Conservation (phyloP, 2,113 vertebrate genomes). For the Oryzias curvinotus region DNA sequence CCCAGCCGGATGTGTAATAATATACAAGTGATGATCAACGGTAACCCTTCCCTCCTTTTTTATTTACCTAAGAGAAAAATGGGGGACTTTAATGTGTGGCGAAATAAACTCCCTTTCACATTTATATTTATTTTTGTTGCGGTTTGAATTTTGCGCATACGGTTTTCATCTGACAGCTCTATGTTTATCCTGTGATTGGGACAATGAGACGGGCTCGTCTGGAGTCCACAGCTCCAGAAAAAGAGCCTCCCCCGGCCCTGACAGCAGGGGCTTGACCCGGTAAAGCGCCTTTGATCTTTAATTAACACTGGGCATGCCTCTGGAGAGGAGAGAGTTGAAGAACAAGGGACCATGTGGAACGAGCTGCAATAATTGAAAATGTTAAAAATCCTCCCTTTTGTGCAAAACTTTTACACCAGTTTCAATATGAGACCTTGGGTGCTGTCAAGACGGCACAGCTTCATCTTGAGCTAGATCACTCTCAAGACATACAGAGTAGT, state of each 20-base stretch:
- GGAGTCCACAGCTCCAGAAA: slow-evolving; percentile 36
- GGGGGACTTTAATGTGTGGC: too few species aligned
- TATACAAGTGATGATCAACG: too few species aligned
- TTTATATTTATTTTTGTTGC: neutral
- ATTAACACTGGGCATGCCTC: slow-evolving; percentile 59
- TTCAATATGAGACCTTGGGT: slow-evolving; percentile 26
- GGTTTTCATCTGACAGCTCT: slow-evolving; percentile 23
- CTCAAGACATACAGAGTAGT: slow-evolving; percentile 23
- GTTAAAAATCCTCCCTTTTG: slow-evolving; percentile 6
- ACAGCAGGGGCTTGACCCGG: slow-evolving; percentile 64
- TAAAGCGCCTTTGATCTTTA: slow-evolving; percentile 68
- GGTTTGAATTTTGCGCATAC: slow-evolving; percentile 1
- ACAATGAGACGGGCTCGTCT: slow-evolving; percentile 32
- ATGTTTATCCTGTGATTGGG: slow-evolving; percentile 29
- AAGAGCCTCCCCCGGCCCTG: slow-evolving; percentile 46
- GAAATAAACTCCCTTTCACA: neutral
- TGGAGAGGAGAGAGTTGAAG: slow-evolving; percentile 39
- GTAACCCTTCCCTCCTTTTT: too few species aligned
- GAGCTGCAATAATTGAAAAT: slow-evolving; percentile 17
- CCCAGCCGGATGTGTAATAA: too few species aligned
- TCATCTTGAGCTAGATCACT: slow-evolving; percentile 16
- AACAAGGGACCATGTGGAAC: slow-evolving; percentile 41
- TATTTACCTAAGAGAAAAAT: too few species aligned
- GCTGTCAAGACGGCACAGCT: slow-evolving; percentile 24
- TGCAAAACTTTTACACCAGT: slow-evolving; percentile 6